These are phyloP conservation scores for Galendromus occidentalis DNA, from an alignment of 1,140 invertebrate genomes.

Conservation along the genomic window DNA sequence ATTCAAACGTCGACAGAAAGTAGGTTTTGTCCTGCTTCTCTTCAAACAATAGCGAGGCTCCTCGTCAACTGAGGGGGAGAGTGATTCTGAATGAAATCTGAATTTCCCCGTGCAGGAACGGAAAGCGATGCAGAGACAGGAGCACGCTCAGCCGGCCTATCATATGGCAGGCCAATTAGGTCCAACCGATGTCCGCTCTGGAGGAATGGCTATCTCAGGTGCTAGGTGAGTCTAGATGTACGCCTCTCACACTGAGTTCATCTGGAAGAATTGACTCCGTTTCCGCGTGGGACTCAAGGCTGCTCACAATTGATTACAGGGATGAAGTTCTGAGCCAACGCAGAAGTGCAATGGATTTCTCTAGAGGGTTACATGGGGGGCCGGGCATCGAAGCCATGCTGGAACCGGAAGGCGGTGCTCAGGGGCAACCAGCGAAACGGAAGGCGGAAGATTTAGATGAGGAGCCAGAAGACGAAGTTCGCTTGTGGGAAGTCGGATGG, in stretches of 20 bases:
- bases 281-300: neutral
- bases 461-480: conserved; percentile 70
- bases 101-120: neutral
- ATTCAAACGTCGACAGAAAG: conserved; percentile 36
- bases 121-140: neutral
- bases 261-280: no score
- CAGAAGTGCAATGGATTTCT: neutral
- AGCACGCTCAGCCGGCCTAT: neutral
- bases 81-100: no score
- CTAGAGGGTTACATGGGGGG: neutral
- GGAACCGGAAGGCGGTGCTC: conserved; percentile 12
- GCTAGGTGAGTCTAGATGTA: neutral
- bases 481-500: conserved; percentile 91
- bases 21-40: conserved; percentile 16
- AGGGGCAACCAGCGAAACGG: conserved; percentile 29
- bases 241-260: no score
- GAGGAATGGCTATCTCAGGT: neutral
- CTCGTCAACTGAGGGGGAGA: no score
- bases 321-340: neutral
- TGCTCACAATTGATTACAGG: neutral
- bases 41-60: no score
- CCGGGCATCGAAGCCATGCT: conserved; percentile 17
- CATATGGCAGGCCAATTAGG: neutral
- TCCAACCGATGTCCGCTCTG: neutral
- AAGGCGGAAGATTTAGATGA: conserved; percentile 40